phyloP scores from a whole-genome alignment of 2,888 invertebrate species.

The Octodonta nipae region DNA sequence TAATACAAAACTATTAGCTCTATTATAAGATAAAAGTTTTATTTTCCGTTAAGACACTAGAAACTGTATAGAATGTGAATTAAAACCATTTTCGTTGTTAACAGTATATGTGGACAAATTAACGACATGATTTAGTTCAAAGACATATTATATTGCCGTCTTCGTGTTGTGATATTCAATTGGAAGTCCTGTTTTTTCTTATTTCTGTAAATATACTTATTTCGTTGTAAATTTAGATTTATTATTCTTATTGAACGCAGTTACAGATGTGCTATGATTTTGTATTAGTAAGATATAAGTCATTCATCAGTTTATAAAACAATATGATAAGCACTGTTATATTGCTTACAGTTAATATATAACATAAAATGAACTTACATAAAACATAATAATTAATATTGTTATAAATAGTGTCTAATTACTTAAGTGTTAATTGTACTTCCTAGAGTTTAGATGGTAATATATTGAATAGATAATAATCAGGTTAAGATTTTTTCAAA shows the following conservation, averaged over 20 bases:
- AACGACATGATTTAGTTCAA: conserved; percentile 4
- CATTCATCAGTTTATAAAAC: background rate
- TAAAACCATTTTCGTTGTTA: conserved; percentile 18
- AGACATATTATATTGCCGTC: conserved; percentile 20
- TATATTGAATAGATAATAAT: conserved; percentile 13
- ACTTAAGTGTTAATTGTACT: conserved; percentile 38
- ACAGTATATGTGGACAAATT: conserved; percentile 12
- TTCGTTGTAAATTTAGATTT: conserved; percentile 23
- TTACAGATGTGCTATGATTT: conserved; percentile 14
- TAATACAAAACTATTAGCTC: too few species aligned
- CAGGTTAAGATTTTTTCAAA: conserved; percentile 16
- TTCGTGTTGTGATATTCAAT: conserved; percentile 34
- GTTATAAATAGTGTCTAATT: conserved; percentile 36
- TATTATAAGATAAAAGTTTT: too few species aligned
- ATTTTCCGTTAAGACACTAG: too few species aligned
- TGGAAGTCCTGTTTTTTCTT: conserved; percentile 27
- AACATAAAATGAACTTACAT: conserved; percentile 23
- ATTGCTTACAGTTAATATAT: conserved; percentile 27
- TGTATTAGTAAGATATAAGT: conserved; percentile 11
- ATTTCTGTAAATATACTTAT: conserved; percentile 29
- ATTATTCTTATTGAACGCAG: conserved; percentile 5
- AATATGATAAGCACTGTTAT: conserved; percentile 29
- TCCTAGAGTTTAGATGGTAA: conserved; percentile 41
- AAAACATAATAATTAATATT: conserved; percentile 28
- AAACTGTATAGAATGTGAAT: too few species aligned